Evolutionary conservation across 2,888 invertebrate genomes (phyloP).

Genomic region (Linnaemya vulpina): DNA sequence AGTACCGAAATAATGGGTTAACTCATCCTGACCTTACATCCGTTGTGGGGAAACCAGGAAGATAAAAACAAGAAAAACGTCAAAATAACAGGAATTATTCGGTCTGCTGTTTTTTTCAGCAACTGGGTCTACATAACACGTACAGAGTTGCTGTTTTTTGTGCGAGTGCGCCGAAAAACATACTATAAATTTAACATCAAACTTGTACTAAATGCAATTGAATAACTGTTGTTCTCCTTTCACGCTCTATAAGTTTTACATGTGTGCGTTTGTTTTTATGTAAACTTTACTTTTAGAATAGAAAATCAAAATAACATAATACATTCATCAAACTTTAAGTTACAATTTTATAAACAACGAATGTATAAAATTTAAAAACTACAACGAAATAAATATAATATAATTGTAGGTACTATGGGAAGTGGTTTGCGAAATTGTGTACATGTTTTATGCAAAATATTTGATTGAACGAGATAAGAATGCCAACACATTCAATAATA

Average conservation of each 20-base stretch:
- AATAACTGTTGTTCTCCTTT: slow-evolving; percentile 63
- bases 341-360: slow-evolving; percentile 62
- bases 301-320: slow-evolving; percentile 31
- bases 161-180: slow-evolving; percentile 63
- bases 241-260: slow-evolving; percentile 52
- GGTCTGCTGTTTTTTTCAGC: background rate
- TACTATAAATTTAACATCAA: slow-evolving; percentile 56
- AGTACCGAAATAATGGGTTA: too few species aligned
- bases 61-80: too few species aligned
- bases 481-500: slow-evolving; percentile 28
- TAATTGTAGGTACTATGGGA: slow-evolving; percentile 34
- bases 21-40: too few species aligned
- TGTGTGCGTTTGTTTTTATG: slow-evolving; percentile 58
- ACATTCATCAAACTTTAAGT: slow-evolving; percentile 28
- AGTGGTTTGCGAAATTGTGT: background rate
- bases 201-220: slow-evolving; percentile 61
- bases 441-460: slow-evolving; percentile 17
- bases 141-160: slow-evolving; percentile 42
- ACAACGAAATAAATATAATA: slow-evolving; percentile 50
- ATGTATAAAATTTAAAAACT: slow-evolving; percentile 28
- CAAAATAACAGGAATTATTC: too few species aligned
- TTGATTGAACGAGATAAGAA: slow-evolving; percentile 25
- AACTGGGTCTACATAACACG: slow-evolving; percentile 4
- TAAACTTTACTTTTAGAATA: slow-evolving; percentile 54
- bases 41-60: too few species aligned